Evolutionary conservation across 2,888 invertebrate genomes (phyloP).

Genomic region (Reticulitermes lucifugus): DNA sequence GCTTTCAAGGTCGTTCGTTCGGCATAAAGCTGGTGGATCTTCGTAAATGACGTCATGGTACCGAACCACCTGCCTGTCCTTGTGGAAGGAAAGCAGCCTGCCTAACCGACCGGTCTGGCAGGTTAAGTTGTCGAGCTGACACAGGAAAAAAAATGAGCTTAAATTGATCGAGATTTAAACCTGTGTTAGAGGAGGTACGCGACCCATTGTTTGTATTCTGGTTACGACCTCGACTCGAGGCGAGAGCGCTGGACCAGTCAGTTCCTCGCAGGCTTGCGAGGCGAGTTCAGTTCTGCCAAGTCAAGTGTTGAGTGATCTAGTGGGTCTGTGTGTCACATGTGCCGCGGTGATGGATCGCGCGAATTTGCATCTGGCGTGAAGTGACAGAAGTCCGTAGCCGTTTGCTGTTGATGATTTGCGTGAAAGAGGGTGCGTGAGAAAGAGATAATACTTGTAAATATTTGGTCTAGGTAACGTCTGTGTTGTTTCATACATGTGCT

Average conservation of each 20-base stretch:
- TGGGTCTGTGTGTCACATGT: constrained; percentile 18
- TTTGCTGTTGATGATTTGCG: no score
- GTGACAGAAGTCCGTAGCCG: not conserved
- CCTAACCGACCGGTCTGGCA: not conserved
- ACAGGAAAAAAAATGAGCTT: not conserved
- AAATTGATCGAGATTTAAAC: not conserved
- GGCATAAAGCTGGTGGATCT: not conserved
- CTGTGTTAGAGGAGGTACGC: not conserved
- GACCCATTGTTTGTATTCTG: not conserved
- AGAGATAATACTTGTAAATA: not conserved
- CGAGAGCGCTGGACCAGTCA: constrained; percentile 11
- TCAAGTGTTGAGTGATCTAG: not conserved
- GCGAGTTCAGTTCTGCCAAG: not conserved
- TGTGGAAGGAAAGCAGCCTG: not conserved
- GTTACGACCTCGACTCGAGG: not conserved
- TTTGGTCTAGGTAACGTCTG: not conserved
- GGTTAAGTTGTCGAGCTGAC: not conserved
- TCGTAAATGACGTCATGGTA: not conserved
- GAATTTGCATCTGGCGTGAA: not conserved
- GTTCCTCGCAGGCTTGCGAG: not conserved
- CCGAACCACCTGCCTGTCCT: not conserved
- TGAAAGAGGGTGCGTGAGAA: no score
- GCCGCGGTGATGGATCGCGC: not conserved
- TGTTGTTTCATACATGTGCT: not conserved
- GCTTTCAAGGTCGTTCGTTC: not conserved